Evolutionary conservation across 2,797 vertebrate genomes (phyloP).

Genomic region (Scomberomorus guttatus): DNA sequence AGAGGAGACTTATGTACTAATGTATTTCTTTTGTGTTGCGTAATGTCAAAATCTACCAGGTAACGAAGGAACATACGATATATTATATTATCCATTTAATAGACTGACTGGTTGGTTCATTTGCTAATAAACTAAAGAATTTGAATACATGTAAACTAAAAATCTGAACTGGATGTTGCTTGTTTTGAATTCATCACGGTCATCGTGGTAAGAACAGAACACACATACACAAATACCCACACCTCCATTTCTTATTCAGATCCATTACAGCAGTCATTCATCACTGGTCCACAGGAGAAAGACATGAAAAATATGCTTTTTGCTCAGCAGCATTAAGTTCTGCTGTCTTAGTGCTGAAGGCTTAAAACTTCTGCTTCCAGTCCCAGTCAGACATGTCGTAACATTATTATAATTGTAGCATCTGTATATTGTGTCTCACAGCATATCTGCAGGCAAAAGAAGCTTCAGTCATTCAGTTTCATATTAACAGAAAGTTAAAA

Average conservation of each 20-base stretch:
- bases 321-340: constrained; percentile 45
- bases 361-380: constrained; percentile 10
- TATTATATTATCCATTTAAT: constrained; percentile 34
- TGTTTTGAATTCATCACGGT: constrained; percentile 22
- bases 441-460: constrained; percentile 43
- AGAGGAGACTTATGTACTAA: constrained; percentile 39
- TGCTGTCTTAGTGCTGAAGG: constrained; percentile 25
- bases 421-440: constrained; percentile 49
- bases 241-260: constrained; percentile 22
- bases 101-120: background rate
- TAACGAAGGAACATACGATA: constrained; percentile 39
- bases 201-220: constrained; percentile 4
- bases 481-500: constrained; percentile 58
- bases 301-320: constrained; percentile 37
- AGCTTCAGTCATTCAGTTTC: constrained; percentile 44
- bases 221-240: constrained; percentile 4
- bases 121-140: background rate
- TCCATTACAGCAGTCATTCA: constrained; percentile 51
- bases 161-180: background rate
- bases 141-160: background rate
- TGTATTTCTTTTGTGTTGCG: constrained; percentile 48
- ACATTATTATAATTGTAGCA: constrained; percentile 58
- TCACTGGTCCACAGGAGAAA: constrained; percentile 42
- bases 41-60: constrained; percentile 45
- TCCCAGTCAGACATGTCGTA: constrained; percentile 26